These are phyloP conservation scores for Rhea americana DNA, from an alignment of 2,113 vertebrate species.

Conservation along the genomic window DNA sequence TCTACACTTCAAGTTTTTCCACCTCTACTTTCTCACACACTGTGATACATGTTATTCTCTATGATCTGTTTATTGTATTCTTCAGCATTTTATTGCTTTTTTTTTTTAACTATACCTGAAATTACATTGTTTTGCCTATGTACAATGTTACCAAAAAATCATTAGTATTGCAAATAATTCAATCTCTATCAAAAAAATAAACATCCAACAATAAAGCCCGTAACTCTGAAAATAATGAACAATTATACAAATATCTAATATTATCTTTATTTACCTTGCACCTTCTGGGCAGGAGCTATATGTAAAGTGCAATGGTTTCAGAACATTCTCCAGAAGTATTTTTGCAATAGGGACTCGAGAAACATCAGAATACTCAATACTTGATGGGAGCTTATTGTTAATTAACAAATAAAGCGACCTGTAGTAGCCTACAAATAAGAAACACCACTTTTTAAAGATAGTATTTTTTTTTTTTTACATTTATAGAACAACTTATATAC, in stretches of 20 bases:
- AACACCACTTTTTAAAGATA: neutral
- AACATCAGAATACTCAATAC: constrained; percentile 92
- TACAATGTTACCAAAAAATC: neutral
- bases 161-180: neutral
- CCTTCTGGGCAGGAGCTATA: constrained; percentile 92
- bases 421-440: constrained; percentile 86
- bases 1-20: neutral
- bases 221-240: neutral
- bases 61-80: neutral
- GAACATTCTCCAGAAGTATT: constrained; percentile 93
- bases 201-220: neutral
- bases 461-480: neutral
- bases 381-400: constrained; percentile 93
- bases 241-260: neutral
- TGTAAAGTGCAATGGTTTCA: constrained; percentile 98
- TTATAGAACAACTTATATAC: neutral
- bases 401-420: constrained; percentile 91
- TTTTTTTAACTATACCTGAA: neutral
- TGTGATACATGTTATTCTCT: neutral
- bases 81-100: constrained; percentile 8
- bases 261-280: constrained; percentile 82
- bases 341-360: constrained; percentile 92
- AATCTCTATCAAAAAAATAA: neutral
- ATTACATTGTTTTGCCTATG: neutral
- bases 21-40: neutral